These are phyloP conservation scores for Siniperca obscura DNA, from an alignment of 2,797 vertebrate species.

Conservation along the genomic window DNA sequence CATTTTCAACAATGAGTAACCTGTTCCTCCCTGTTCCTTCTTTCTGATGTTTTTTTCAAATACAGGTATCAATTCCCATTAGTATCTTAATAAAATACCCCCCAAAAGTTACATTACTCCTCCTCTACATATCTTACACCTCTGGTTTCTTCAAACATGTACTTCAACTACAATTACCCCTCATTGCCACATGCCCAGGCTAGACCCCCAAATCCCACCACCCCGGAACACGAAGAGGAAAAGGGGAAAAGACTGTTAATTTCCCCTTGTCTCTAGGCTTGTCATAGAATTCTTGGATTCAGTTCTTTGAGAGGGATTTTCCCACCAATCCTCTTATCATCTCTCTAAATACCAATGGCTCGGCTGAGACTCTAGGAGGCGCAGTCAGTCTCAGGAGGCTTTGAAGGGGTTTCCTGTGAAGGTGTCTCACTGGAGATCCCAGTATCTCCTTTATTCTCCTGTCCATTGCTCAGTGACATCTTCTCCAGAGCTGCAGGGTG, in stretches of 20 bases:
- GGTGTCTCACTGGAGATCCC: slow-evolving; percentile 86
- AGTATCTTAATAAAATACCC: slow-evolving; percentile 1
- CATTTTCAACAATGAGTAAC: neutral
- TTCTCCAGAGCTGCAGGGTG: slow-evolving; percentile 89
- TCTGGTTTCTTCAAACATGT: neutral
- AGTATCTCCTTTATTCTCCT: slow-evolving; percentile 91
- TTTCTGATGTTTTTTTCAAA: neutral
- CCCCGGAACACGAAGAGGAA: slow-evolving; percentile 16
- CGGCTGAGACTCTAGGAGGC: slow-evolving; percentile 84
- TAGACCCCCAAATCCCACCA: neutral
- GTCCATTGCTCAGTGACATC: slow-evolving; percentile 87
- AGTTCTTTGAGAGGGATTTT: slow-evolving; percentile 27
- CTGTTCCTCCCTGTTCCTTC: slow-evolving; percentile 3
- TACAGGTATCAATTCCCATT: neutral
- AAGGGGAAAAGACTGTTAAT: slow-evolving; percentile 17
- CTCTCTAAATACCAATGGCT: neutral
- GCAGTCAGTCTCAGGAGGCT: slow-evolving; percentile 85
- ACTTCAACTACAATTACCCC: neutral
- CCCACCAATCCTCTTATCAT: neutral
- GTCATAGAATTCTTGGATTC: slow-evolving; percentile 22
- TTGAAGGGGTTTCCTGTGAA: slow-evolving; percentile 86
- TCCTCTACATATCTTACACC: slow-evolving; percentile 15
- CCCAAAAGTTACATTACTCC: slow-evolving; percentile 31
- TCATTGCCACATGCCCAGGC: slow-evolving; percentile 21
- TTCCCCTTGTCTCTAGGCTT: slow-evolving; percentile 19